Percentiles rank a stretch among this genome's conserved stretches.
Conservation (phyloP, 2,888 invertebrate genomes). For the Incurvaria masculella region DNA sequence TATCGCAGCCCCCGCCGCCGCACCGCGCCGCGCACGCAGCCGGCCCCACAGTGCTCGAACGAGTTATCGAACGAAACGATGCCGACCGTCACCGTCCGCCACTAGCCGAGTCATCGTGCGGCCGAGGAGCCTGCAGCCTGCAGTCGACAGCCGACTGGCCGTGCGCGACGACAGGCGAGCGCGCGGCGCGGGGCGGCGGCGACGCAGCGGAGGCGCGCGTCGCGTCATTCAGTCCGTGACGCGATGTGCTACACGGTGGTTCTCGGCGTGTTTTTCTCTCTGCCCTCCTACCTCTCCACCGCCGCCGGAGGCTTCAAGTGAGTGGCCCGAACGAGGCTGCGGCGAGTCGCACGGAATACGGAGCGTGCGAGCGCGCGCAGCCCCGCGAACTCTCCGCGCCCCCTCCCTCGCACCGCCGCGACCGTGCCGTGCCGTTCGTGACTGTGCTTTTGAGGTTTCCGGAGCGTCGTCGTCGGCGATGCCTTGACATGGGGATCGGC, state of each 20-base stretch:
- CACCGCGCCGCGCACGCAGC: no score
- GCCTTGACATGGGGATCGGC: background rate
- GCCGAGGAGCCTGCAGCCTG: slow-evolving; percentile 11
- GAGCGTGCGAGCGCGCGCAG: background rate
- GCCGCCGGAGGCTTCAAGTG: slow-evolving; percentile 48
- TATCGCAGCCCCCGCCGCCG: no score
- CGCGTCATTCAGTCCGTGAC: slow-evolving; percentile 21
- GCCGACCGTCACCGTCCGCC: no score
- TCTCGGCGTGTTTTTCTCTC: slow-evolving; percentile 43
- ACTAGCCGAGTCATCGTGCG: background rate
- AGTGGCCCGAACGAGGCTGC: slow-evolving; percentile 17
- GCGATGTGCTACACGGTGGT: slow-evolving; percentile 48
- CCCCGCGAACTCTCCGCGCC: background rate
- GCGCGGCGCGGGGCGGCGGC: slow-evolving; percentile 5
- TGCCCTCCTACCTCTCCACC: slow-evolving; percentile 45
- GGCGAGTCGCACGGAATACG: background rate
- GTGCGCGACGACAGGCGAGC: background rate
- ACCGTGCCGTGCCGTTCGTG: background rate
- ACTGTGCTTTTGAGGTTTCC: background rate
- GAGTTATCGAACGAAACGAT: no score
- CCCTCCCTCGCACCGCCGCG: no score
- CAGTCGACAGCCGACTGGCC: slow-evolving; percentile 2
- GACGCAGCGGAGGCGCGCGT: background rate
- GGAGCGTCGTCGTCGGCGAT: background rate
- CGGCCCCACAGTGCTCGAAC: no score